phyloP scores from a whole-genome alignment of 1,140 invertebrate genomes.

The Tetramorium simillimum region DNA sequence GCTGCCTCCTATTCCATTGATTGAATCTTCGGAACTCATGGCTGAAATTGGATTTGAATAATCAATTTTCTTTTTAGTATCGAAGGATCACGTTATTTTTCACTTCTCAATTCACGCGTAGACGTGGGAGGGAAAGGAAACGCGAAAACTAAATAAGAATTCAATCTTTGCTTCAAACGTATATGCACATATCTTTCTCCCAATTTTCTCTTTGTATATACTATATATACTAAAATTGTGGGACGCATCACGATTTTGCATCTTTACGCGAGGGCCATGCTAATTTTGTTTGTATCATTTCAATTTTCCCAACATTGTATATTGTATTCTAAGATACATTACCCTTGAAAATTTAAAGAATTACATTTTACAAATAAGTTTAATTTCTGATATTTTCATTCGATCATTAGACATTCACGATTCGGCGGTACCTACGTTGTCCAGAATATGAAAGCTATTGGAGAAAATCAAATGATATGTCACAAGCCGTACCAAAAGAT shows the following conservation, averaged over 20 bases:
- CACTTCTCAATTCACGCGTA: constrained; percentile 24
- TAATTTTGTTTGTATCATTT: too few species aligned
- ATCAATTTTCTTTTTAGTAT: constrained; percentile 54
- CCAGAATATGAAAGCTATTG: constrained; percentile 97
- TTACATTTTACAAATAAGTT: not conserved
- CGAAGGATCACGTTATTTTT: constrained; percentile 12
- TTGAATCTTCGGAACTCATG: constrained; percentile 74
- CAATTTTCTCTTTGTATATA: too few species aligned
- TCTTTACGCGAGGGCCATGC: too few species aligned
- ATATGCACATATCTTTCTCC: not conserved
- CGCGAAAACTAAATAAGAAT: constrained; percentile 17
- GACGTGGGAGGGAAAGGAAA: not conserved
- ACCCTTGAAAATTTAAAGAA: not conserved
- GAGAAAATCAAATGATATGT: constrained; percentile 93
- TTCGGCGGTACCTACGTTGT: constrained; percentile 97
- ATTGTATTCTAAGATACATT: not conserved
- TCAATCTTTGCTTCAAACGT: constrained; percentile 1
- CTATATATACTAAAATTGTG: too few species aligned
- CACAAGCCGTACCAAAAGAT: constrained; percentile 93
- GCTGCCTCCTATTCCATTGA: constrained; percentile 75
- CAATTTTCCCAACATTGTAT: not conserved
- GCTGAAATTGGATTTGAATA: constrained; percentile 68
- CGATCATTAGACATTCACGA: constrained; percentile 90
- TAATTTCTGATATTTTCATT: not conserved
- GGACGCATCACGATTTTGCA: too few species aligned